phyloP scores from a whole-genome alignment of 2,888 invertebrate species.

The Ferdinandea cuprea region DNA sequence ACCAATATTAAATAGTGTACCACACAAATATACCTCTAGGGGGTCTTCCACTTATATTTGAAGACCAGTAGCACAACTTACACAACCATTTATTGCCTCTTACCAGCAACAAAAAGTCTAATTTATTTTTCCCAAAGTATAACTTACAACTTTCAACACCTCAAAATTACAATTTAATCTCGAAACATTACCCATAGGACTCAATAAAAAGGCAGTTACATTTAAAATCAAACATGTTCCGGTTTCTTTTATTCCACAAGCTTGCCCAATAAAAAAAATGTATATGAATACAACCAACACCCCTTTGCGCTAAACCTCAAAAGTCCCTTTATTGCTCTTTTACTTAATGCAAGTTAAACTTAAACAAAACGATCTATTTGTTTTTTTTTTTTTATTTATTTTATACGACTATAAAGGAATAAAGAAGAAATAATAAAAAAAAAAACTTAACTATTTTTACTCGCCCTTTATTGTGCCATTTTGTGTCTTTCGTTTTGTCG shows the following conservation, averaged over 20 bases:
- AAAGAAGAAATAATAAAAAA: too few relatives aligned
- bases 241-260: constrained; percentile 4
- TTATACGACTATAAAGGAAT: too few relatives aligned
- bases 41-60: too few relatives aligned
- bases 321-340: constrained; percentile 34
- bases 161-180: not conserved
- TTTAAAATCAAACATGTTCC: not conserved
- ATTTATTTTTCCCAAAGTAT: too few relatives aligned
- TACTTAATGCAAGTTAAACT: constrained; percentile 38
- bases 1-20: too few relatives aligned
- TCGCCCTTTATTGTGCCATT: constrained; percentile 32
- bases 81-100: too few relatives aligned
- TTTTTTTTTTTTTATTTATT: too few relatives aligned
- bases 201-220: constrained; percentile 4
- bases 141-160: not conserved
- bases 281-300: not conserved
- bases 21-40: too few relatives aligned
- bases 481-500: constrained; percentile 18
- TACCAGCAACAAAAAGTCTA: too few relatives aligned
- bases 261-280: not conserved
- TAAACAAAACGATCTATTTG: constrained; percentile 60
- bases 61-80: too few relatives aligned
- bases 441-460: constrained; percentile 35
- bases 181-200: not conserved
- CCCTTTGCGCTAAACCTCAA: constrained; percentile 11